Evolutionary conservation across 2,113 vertebrate genomes (phyloP), one percentile per base, ranked within the genome.

Genomic region (Apus apus): DNA sequence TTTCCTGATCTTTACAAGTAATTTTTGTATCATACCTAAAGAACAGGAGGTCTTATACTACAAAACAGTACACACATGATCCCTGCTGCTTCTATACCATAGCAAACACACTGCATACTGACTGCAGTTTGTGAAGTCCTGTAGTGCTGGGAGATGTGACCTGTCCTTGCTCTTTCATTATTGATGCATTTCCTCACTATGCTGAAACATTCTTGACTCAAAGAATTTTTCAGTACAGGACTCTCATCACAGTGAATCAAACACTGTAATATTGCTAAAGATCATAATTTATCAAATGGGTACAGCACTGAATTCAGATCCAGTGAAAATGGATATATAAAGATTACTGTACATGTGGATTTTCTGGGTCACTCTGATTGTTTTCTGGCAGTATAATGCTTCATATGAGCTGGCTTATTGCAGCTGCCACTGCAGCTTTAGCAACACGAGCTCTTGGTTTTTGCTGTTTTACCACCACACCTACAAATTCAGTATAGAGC

Each of bases 191-290:
- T 91, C 83, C 45, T 89, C 66, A 53, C 77, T 66, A 79, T 8
- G 4, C 61, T 88, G 73, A 93, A 83, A 71, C 73, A 90, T 88
- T 78, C 74, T 97, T 90, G 50, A 73, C 85, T 88, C 66, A 20
- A 19, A 15, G 70, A 67, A 53, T 58, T 87, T 95, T 93, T 87
- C 82, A 89, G 86, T 68, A 60, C 54, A 11, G 45, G 92, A 89
- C 91, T 95, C 53, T 96, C 87, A 51, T 74, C 56, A n/a, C 29
- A 60, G 84, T 95, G 90, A 93, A 96, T 87, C 50, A 95, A 93
- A 70, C 38, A 32, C 66, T 94, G 27, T 38, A 85, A 85, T 65
- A 78, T 71, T 70, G 75, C 75, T 85, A 70, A 88, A 94, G 67
- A n/a, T 82, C 76, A 32, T 77, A 50, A 62, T 94, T 97, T 82